Percentiles rank a stretch among this genome's conserved stretches.
phyloP scores from a whole-genome alignment of 2,113 vertebrate species.

The Cervus canadensis region DNA sequence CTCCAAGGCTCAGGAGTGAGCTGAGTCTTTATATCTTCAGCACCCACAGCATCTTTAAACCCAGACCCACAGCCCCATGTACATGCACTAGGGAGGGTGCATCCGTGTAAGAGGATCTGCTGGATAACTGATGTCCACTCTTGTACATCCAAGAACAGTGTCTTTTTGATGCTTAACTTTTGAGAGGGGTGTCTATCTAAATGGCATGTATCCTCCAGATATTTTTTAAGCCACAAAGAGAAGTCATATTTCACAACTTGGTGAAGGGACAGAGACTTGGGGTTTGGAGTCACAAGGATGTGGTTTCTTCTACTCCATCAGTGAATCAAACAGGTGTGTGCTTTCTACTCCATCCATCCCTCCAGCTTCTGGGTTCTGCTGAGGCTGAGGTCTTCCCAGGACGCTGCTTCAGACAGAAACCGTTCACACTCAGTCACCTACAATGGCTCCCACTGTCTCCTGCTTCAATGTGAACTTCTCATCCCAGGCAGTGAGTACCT shows the following conservation, averaged over 20 bases:
- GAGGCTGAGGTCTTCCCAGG: not conserved
- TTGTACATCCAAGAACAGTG: accelerated
- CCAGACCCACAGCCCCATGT: accelerated
- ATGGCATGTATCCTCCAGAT: not conserved
- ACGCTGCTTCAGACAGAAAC: accelerated
- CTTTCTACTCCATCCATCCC: not conserved
- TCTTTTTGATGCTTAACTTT: not conserved
- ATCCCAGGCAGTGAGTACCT: not conserved
- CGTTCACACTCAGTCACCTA: not conserved
- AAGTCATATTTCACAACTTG: not conserved
- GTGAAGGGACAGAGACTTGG: not conserved
- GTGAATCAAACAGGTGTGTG: accelerated
- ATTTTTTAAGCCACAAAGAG: not conserved
- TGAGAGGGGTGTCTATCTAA: not conserved
- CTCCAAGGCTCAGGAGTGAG: not conserved
- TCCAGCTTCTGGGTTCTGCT: accelerated
- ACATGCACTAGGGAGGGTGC: accelerated
- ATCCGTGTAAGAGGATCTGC: accelerated
- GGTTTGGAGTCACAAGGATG: not conserved
- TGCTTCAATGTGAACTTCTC: not conserved
- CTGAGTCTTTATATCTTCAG: not conserved
- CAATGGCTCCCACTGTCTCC: not conserved
- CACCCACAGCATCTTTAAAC: no score
- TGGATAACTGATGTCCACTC: accelerated
- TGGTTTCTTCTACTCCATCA: not conserved